Base-by-base conservation (phyloP, 1,140 invertebrate species). In the Heliconius himera region DNA sequence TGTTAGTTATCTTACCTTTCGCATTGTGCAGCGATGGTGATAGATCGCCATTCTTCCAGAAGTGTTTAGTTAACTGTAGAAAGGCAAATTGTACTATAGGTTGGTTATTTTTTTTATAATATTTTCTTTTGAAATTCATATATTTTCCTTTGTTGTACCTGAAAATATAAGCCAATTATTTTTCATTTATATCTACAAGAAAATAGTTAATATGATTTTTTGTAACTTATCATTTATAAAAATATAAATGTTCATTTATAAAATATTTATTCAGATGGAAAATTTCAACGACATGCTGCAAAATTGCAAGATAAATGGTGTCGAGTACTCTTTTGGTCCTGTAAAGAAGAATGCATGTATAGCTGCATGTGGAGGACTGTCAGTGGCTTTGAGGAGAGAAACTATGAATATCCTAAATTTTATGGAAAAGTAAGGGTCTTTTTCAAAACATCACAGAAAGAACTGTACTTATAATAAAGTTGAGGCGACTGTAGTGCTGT, bases 341-440 rank as follows among this genome's bases (percentile, higher is more conserved):
- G 98, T 90, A 90, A 93, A 4, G 97, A 98, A 90, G 97, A 99
- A 88, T 99, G 98, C 85, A 95, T 96, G 80, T 99, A 99, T 88
- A 91, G 95, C 4, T 99, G 99, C 90, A 99, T 99, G 97, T 99
- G 99, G 99, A 94, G 96, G 76, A 98, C 98, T 11, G 98, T 99
- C 0, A 95, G 97, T 18, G 96, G 96, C 18, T 99, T 99, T 89
- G 85, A 96, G 66, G 94, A 96, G 79, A 95, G 96, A 84, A 96
- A 96, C 1, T 96, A 96, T 88, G 88, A 94, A 51, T 95, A 98
- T 72, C 98, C 98, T 54, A 99, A 99, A 91, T 99, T 99, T 95
- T 97, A 98, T 96, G 99, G 99, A 88, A 99, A 99, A 95, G 98
- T 99, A 95, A 91, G 84, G 13, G 13, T 16, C 9, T 56, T 20